A percentile compares a stretch with the other conserved stretches of the same genome.
These are phyloP conservation scores for Potamarius usumacintae DNA, from an alignment of 2,113 vertebrate species.

Conservation along the genomic window DNA sequence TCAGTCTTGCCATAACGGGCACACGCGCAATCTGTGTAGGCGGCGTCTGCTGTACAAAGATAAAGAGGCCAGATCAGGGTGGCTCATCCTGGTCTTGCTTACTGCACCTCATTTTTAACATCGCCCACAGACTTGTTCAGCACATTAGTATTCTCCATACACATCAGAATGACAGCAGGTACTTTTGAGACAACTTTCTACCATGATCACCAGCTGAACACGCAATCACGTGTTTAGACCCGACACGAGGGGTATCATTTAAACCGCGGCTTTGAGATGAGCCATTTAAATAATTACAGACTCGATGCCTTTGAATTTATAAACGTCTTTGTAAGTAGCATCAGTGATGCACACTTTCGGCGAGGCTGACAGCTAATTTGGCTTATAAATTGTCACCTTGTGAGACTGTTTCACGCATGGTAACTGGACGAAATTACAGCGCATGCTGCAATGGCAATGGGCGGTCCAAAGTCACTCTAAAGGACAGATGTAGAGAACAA, in stretches of 20 bases:
- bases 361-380: constrained; percentile 10
- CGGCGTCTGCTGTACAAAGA: not conserved
- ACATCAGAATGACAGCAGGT: not conserved
- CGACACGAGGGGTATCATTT: not conserved
- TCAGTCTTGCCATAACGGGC: not conserved
- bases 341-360: not conserved
- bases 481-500: constrained; percentile 10
- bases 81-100: constrained; percentile 22
- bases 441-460: not conserved
- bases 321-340: constrained; percentile 17
- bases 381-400: constrained; percentile 15
- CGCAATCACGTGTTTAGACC: not conserved
- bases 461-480: not conserved
- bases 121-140: not conserved
- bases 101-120: constrained; percentile 11
- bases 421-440: not conserved
- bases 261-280: constrained; percentile 1
- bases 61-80: not conserved
- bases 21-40: not conserved
- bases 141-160: constrained; percentile 25
- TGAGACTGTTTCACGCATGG: not conserved
- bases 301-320: constrained; percentile 10
- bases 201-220: constrained; percentile 6
- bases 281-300: constrained; percentile 21
- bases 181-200: not conserved